These are phyloP conservation scores for Gambusia holbrooki DNA, from an alignment of 2,113 vertebrate genomes.

Conservation along the genomic window DNA sequence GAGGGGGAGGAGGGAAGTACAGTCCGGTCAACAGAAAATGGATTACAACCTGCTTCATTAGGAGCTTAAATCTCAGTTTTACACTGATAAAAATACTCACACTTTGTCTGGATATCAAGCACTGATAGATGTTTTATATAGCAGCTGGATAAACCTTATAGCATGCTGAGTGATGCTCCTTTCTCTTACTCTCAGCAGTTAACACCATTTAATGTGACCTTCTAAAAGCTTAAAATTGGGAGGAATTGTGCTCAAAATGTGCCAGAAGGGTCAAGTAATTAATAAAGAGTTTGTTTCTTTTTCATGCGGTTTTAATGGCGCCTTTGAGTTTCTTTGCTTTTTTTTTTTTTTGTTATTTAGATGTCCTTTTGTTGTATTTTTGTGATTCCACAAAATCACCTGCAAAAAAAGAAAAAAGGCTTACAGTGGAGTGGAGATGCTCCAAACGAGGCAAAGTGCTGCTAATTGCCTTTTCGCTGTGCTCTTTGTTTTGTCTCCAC, in stretches of 20 bases:
- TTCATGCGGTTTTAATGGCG: constrained; percentile 7
- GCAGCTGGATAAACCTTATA: background rate
- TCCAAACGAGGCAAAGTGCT: constrained; percentile 58
- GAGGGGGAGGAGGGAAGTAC: constrained; percentile 31
- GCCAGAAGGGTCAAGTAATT: background rate
- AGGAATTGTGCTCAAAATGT: background rate
- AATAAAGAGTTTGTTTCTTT: background rate
- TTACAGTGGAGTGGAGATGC: constrained; percentile 50
- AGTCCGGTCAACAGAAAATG: constrained; percentile 30
- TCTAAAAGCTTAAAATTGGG: background rate
- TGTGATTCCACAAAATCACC: constrained; percentile 31
- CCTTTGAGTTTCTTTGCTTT: constrained; percentile 6
- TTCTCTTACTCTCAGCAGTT: background rate
- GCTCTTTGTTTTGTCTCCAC: constrained; percentile 53
- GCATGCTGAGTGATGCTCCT: background rate
- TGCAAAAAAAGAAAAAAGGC: constrained; percentile 29
- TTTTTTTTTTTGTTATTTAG: background rate
- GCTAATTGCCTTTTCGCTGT: constrained; percentile 65
- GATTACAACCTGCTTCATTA: constrained; percentile 14
- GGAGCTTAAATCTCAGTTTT: background rate
- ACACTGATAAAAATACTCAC: background rate
- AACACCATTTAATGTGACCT: background rate
- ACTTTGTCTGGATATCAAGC: background rate
- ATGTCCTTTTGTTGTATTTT: background rate
- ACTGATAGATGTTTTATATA: background rate